These are phyloP conservation scores for Willowsia nigromaculata DNA, from an alignment of 2,888 invertebrate species.

Conservation along the genomic window DNA sequence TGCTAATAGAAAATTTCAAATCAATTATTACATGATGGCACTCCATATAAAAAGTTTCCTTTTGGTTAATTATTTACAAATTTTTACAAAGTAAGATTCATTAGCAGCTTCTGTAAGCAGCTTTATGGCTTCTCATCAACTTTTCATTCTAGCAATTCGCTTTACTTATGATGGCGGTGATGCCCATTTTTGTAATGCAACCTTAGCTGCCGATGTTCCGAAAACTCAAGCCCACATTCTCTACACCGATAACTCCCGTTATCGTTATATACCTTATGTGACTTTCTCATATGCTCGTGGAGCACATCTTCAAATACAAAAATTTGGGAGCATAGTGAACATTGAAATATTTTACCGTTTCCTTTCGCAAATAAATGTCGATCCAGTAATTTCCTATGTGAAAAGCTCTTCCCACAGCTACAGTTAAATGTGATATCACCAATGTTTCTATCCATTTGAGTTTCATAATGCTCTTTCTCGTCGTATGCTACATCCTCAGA, in stretches of 20 bases:
- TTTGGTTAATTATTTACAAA: too few relatives aligned
- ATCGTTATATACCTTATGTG: neutral
- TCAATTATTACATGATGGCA: too few relatives aligned
- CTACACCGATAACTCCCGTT: neutral
- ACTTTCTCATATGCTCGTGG: neutral
- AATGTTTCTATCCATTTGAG: neutral
- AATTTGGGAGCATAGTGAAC: neutral
- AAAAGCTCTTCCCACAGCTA: neutral
- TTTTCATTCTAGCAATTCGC: too few relatives aligned
- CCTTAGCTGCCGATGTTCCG: neutral
- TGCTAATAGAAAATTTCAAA: too few relatives aligned
- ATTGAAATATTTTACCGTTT: slow-evolving; percentile 7
- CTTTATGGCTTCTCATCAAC: too few relatives aligned
- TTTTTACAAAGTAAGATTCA: too few relatives aligned
- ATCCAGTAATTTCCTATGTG: neutral
- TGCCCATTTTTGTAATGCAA: neutral
- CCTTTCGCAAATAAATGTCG: neutral
- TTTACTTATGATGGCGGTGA: neutral
- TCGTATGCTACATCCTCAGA: neutral
- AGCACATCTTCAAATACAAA: neutral
- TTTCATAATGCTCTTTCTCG: neutral
- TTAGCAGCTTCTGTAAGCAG: too few relatives aligned
- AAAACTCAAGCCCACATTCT: neutral
- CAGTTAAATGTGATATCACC: neutral
- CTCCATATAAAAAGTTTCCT: too few relatives aligned